Percentiles rank a stretch among this genome's conserved stretches.
Evolutionary conservation across 1,140 invertebrate species (phyloP).

Genomic region (Zaprionus tsacasi): DNA sequence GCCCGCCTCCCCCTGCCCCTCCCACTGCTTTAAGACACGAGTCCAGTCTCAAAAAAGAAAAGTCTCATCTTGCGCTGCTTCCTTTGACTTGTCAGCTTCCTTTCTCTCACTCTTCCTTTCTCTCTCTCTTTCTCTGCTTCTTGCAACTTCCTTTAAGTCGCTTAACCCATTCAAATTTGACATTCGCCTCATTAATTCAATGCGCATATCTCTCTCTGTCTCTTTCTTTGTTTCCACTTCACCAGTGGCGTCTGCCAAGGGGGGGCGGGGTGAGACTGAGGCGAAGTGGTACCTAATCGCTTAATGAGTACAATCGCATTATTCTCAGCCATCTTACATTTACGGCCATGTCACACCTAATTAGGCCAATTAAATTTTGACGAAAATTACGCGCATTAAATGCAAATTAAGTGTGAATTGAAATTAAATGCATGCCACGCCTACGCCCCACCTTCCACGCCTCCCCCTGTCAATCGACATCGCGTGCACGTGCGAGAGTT

Average conservation of each 20-base stretch:
- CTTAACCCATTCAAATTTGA: constrained; percentile 51
- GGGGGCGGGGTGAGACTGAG: background rate
- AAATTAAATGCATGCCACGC: constrained; percentile 42
- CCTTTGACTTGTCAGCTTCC: background rate
- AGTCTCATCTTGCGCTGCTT: constrained; percentile 7
- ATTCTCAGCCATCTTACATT: constrained; percentile 23
- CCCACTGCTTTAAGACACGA: constrained; percentile 38
- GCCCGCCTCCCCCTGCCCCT: no score
- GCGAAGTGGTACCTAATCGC: constrained; percentile 25
- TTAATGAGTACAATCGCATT: constrained; percentile 34
- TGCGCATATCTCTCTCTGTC: constrained; percentile 27
- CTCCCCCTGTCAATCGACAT: background rate
- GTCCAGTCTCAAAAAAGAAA: constrained; percentile 25
- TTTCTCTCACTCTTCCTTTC: background rate
- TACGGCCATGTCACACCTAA: constrained; percentile 53
- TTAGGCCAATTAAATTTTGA: constrained; percentile 57
- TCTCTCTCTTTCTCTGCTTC: background rate
- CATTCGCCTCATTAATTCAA: constrained; percentile 42
- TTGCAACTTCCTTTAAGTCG: constrained; percentile 12
- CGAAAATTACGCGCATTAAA: constrained; percentile 50
- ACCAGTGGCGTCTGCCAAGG: background rate
- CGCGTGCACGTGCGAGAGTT: background rate
- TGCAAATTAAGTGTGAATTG: constrained; percentile 51
- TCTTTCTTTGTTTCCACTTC: constrained; percentile 38
- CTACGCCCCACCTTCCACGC: no score